Evolutionary conservation across 2,113 vertebrate genomes (phyloP).

Genomic region (Phycodurus eques): DNA sequence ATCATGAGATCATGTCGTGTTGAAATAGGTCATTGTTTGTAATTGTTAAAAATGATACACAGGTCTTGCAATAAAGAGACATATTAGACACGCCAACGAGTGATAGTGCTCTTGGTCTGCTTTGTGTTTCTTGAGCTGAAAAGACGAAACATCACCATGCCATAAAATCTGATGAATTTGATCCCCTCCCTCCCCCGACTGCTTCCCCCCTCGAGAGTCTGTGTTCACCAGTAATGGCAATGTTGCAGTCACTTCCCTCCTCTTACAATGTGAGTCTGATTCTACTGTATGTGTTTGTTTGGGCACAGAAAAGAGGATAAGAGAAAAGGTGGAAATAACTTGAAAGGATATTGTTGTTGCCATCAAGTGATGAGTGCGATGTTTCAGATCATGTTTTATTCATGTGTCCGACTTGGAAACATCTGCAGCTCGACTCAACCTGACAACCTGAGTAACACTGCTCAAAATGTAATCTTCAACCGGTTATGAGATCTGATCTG

Average conservation of each 20-base stretch:
- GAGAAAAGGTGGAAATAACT: slow-evolving; percentile 22
- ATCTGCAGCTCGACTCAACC: too few species aligned
- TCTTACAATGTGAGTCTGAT: slow-evolving; percentile 52
- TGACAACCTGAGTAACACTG: too few species aligned
- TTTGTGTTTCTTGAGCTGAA: slow-evolving; percentile 63
- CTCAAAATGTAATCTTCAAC: background rate
- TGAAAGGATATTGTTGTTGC: slow-evolving; percentile 64
- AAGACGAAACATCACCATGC: slow-evolving; percentile 72
- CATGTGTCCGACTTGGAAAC: background rate
- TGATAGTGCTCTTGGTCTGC: slow-evolving; percentile 56
- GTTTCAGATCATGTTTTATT: background rate
- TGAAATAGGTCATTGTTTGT: slow-evolving; percentile 43
- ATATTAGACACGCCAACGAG: slow-evolving; percentile 46
- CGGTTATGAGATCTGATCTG: background rate
- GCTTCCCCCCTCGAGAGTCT: slow-evolving; percentile 35
- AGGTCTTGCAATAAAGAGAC: slow-evolving; percentile 40
- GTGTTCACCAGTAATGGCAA: slow-evolving; percentile 63
- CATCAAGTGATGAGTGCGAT: background rate
- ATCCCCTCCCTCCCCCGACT: slow-evolving; percentile 23
- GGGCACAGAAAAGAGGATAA: slow-evolving; percentile 25
- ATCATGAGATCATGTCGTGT: slow-evolving; percentile 61
- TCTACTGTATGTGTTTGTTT: slow-evolving; percentile 39
- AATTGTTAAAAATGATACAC: slow-evolving; percentile 42
- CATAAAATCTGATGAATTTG: slow-evolving; percentile 72
- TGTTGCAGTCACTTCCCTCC: slow-evolving; percentile 56